Base-by-base conservation (phyloP, 2,888 invertebrate species). In the Lottia gigantea region DNA sequence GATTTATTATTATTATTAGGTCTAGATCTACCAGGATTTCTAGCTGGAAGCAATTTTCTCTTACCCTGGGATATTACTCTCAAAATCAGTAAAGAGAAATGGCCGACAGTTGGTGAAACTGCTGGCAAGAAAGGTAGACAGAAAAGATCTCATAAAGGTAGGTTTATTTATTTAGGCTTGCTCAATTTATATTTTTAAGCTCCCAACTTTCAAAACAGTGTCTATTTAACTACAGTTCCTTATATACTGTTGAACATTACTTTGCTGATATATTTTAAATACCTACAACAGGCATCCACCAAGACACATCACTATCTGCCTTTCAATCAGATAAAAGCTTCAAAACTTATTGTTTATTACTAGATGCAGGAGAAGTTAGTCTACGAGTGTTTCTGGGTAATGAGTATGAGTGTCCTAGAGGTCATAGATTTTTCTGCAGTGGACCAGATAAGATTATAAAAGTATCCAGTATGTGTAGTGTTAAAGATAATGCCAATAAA, bases 361-460 rank as follows among this genome's bases (percentile, higher is more conserved):
- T 71, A 83, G 85, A 84, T 63, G 64, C 79, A 15, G 78, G 78
- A 8, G 85, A 84, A 67, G 72, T 83, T 64, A 81, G 78, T 40
- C 69, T 87, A 55, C 81, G 87, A 45, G 81, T 85, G 23, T 89
- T 82, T 76, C 93, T 98, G 71, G 98, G 98, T 0, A 93, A 95
- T 82, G 98, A 99, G 88, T 98, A 98, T 89, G 98, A 99, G 89
- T 99, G 98, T 89, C 94, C 95, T 0, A 89, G 95, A n/a, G 98
- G 98, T n/a, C 98, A 99, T 89, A 92, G 96, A 70, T 96, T 96
- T 88, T 96, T 97, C 93, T 93, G 95, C 89, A 94, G 95, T 46
- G 92, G 93, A 0, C 95, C 96, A 7, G 95, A 95, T 84, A 93
- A 93, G 80, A 92, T 95, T 71, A 90, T 95, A 71, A 93, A 93